These are phyloP conservation scores for Anolis apletophallus DNA, from an alignment of 2,797 vertebrate genomes.

Conservation along the genomic window DNA sequence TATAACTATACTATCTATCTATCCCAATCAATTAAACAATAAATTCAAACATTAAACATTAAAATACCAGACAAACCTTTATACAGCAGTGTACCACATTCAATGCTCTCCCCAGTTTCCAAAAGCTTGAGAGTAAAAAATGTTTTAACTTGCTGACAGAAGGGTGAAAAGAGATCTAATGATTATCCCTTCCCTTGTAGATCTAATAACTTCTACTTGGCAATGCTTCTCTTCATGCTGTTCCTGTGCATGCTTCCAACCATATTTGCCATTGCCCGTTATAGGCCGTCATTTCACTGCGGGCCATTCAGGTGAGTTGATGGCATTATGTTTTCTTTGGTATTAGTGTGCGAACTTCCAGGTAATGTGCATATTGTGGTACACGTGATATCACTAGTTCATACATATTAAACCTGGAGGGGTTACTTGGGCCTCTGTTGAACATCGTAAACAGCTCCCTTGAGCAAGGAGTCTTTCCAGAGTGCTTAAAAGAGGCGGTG, in stretches of 20 bases:
- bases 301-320: constrained; percentile 92
- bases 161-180: not conserved
- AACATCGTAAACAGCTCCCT: no score
- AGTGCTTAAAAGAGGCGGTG: no score
- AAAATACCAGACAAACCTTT: no score
- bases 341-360: not conserved
- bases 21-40: no score
- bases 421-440: no score
- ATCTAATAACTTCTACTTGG: constrained; percentile 98
- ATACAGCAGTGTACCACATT: no score
- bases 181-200: constrained; percentile 71
- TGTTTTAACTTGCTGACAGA: no score
- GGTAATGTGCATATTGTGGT: not conserved
- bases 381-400: not conserved
- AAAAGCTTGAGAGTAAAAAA: not conserved
- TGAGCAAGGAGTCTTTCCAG: no score
- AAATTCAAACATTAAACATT: no score
- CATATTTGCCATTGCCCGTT: constrained; percentile 92
- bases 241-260: constrained; percentile 98
- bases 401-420: no score
- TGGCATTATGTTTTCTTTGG: not conserved
- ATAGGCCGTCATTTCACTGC: constrained; percentile 90
- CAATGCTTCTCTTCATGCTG: constrained; percentile 97
- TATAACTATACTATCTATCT: no score
- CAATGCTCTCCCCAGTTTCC: no score